Percentiles rank a stretch among this genome's conserved stretches.
Evolutionary conservation across 30 jellyfish, hydroid and myxozoan genomes (phyloP).

Genomic region (Nemopilema nomurai): DNA sequence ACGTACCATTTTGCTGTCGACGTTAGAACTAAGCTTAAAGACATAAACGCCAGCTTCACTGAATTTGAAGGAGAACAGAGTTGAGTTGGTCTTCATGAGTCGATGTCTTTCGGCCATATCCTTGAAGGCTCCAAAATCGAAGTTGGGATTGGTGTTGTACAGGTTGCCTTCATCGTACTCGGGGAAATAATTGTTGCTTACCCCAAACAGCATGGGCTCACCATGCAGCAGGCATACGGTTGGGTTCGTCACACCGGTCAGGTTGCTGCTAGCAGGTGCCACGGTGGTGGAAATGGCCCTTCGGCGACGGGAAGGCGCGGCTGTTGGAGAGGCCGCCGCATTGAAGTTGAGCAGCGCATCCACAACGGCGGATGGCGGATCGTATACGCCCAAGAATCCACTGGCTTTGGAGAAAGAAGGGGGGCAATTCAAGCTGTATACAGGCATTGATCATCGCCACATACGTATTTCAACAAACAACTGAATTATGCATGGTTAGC

Average conservation of each 20-base stretch:
- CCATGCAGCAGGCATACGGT: constrained; percentile 75
- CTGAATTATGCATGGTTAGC: too few species aligned
- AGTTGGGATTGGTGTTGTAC: constrained; percentile 89
- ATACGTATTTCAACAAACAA: too few species aligned
- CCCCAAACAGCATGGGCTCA: constrained; percentile 86
- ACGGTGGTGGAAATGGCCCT: constrained; percentile 68
- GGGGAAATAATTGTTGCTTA: constrained; percentile 78
- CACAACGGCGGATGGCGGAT: constrained; percentile 71
- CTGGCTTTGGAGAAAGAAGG: constrained; percentile 18
- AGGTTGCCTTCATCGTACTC: constrained; percentile 83
- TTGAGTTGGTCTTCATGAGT: constrained; percentile 71
- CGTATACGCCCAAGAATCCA: constrained; percentile 81
- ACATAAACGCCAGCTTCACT: constrained; percentile 89
- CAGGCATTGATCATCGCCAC: too few species aligned
- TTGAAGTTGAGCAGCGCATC: constrained; percentile 60
- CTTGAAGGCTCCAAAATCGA: constrained; percentile 92
- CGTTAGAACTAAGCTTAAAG: constrained; percentile 73
- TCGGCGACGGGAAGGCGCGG: constrained; percentile 50
- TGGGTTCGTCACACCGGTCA: constrained; percentile 85
- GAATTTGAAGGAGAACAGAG: constrained; percentile 82
- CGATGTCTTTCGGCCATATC: constrained; percentile 82
- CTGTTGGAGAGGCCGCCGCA: constrained; percentile 14
- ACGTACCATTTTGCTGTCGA: constrained; percentile 74
- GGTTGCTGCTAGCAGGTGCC: constrained; percentile 66
- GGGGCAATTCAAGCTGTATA: background rate